Evolutionary conservation across 35 echinoderm and acorn worm genomes (phyloP), one percentile per base, ranked within the genome.

Genomic region (Apostichopus californicus): DNA sequence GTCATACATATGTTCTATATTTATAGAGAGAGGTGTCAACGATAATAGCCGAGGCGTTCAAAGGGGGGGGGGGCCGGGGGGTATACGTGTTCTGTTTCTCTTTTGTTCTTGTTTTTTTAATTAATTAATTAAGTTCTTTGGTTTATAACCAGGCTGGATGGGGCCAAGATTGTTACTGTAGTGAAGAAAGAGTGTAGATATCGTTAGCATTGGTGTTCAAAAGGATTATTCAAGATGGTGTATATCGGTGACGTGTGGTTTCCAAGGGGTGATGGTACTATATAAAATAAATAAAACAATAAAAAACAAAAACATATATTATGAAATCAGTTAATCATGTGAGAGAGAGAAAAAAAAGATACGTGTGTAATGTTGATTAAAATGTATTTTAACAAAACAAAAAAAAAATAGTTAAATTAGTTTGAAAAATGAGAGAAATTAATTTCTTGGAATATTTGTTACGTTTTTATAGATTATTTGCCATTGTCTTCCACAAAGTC

Each of bases 81-180:
- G 34, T 46, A 28, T 46, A 56, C 80, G 46, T 56, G 80, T 53
- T 83, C 80, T 56, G 53, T 56, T 7, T 46, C 34, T 46, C 2
- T 46, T 3, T 46, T 46, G 34, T 46, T 46, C 3, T 46, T 46
- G 34, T 46, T 2, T 46, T 46, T 83, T 83, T 83, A n/a, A n/a
- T 83, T 83, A 83, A 83, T 83, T 83, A 46, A 46, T 46, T 46
- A 46, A 83, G 80, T 83, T 83, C 80, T 83, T 55, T 68, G 9
- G 80, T 56, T 83, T 55, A 46, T 55, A 83, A 83, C 7, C 34
- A 83, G 80, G 80, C 80, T 83, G 80, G 80, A 83, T 83, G 80
- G 80, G 80, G 80, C 80, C 80, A 83, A 83, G 52, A 56, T 46
- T 83, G 80, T 83, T 83, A 83, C 46, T 55, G 80, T 83, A 83